Conservation (phyloP, 23 tunicate species). For the Botrylloides violaceus region DNA sequence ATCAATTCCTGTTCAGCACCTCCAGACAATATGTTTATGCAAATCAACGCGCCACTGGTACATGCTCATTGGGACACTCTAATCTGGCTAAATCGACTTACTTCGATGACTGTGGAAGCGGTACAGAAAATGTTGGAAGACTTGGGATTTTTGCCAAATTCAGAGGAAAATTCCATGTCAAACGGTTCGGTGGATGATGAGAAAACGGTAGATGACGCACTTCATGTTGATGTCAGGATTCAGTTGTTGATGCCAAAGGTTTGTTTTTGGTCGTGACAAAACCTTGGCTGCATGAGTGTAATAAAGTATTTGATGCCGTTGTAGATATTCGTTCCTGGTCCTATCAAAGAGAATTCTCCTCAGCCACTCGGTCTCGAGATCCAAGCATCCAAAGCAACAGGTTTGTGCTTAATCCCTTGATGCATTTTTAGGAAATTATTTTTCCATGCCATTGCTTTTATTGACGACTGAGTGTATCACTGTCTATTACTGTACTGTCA, state of each 20-base stretch:
- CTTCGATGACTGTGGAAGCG: conserved; percentile 53
- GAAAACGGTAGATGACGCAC: conserved; percentile 12
- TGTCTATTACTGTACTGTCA: too few species aligned
- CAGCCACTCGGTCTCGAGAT: conserved; percentile 78
- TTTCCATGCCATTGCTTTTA: too few species aligned
- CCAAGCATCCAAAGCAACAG: conserved; percentile 55
- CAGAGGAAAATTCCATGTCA: conserved; percentile 6
- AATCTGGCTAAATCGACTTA: conserved; percentile 63
- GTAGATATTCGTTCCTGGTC: conserved; percentile 63
- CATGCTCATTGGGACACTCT: conserved; percentile 80
- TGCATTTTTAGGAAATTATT: too few species aligned
- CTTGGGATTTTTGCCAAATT: conserved; percentile 39
- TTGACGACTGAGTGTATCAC: too few species aligned
- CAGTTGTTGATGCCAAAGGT: conserved; percentile 91
- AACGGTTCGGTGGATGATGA: neutral
- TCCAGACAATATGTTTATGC: conserved; percentile 58
- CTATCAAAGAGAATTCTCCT: conserved; percentile 6
- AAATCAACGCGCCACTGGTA: conserved; percentile 58
- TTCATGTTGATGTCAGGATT: conserved; percentile 64
- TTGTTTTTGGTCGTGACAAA: neutral
- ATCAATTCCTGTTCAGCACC: conserved; percentile 68
- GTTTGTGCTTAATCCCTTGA: too few species aligned
- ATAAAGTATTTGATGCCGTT: conserved; percentile 6
- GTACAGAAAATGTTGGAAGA: conserved; percentile 86
- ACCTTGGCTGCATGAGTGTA: too few species aligned